A percentile compares a stretch with the other conserved stretches of the same genome.
Conservation (phyloP, 2,888 invertebrate species). For the Phytoseiulus persimilis region DNA sequence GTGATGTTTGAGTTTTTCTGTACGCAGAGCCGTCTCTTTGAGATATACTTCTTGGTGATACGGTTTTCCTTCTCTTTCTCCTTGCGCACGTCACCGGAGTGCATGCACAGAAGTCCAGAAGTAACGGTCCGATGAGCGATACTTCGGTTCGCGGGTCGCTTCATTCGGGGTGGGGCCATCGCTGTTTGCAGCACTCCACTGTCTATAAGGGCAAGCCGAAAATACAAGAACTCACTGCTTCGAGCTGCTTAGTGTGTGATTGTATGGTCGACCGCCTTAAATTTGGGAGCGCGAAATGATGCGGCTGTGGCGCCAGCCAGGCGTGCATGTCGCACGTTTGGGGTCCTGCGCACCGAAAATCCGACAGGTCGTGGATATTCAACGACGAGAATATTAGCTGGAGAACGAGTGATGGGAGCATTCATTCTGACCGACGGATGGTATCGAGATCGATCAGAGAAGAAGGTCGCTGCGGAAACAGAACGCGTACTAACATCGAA, state of each 20-base stretch:
- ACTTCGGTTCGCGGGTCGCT: neutral
- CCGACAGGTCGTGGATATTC: neutral
- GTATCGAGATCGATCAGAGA: too few species aligned
- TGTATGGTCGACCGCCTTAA: neutral
- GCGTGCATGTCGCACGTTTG: neutral
- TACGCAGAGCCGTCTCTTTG: neutral
- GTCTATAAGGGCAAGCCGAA: neutral
- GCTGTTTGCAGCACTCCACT: neutral
- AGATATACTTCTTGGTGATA: neutral
- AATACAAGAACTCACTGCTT: neutral
- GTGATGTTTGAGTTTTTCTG: neutral
- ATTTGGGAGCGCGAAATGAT: neutral
- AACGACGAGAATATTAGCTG: neutral
- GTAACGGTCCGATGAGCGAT: neutral
- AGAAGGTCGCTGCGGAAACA: too few species aligned
- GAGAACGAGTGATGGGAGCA: too few species aligned
- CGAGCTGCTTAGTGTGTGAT: neutral
- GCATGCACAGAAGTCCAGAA: neutral
- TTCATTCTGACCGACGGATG: too few species aligned
- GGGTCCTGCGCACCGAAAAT: neutral
- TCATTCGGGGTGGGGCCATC: neutral
- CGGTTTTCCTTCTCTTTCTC: neutral
- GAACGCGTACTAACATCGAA: too few species aligned
- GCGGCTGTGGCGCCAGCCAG: neutral
- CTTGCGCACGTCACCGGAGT: neutral